A percentile compares a stretch with the other conserved stretches of the same genome.
phyloP scores from a whole-genome alignment of 2,113 vertebrate genomes.

The Ellobius talpinus region DNA sequence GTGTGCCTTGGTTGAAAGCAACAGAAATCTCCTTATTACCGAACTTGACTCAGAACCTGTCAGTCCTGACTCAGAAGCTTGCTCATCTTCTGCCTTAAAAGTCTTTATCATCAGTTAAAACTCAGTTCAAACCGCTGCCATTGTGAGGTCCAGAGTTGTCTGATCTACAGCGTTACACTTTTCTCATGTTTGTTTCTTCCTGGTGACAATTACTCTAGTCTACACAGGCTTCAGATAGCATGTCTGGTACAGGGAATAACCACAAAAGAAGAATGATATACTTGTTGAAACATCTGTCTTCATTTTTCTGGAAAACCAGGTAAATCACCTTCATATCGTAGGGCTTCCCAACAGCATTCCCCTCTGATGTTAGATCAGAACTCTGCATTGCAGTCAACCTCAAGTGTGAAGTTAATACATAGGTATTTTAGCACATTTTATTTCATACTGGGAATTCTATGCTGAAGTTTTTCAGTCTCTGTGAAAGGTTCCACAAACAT shows the following conservation, averaged over 20 bases:
- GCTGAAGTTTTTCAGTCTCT: neutral
- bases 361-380: neutral
- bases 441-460: constrained; percentile 10
- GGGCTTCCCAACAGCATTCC: neutral
- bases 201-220: neutral
- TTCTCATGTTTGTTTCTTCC: neutral
- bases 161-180: neutral
- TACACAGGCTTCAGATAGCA: neutral
- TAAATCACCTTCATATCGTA: neutral
- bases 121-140: neutral
- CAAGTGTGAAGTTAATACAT: neutral
- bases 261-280: neutral
- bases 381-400: neutral
- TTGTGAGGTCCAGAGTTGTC: neutral
- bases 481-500: neutral
- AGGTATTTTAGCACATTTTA: neutral
- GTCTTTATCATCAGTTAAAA: neutral
- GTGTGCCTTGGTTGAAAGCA: constrained; percentile 22
- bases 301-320: neutral
- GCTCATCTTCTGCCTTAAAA: neutral
- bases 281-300: neutral
- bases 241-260: neutral
- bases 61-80: neutral
- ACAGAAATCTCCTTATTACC: neutral
- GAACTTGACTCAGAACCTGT: neutral